Evolutionary conservation across 2,113 vertebrate species (phyloP), one percentile per base, ranked within the genome.

Genomic region (Phylloscopus trochiloides): DNA sequence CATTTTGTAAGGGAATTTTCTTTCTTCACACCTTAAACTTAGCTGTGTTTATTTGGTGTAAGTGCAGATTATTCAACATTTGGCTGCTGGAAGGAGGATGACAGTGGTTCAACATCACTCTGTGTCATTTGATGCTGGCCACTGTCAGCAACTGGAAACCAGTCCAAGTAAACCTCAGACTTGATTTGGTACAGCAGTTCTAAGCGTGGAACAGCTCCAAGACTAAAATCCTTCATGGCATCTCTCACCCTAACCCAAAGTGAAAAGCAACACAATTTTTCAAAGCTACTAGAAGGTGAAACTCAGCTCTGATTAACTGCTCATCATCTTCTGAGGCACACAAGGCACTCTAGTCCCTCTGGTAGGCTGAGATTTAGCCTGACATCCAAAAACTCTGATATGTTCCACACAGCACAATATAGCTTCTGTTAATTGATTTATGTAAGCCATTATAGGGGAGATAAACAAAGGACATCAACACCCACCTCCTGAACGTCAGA

Each of bases 41-140:
- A 65, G 10, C 0, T 0, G 5, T 26, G 32, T 48, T 75, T 52
- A 3, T n/a, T 67, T 57, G 25, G 26, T 18, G 5, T 20, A 8
- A 14, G 11, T 52, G 36, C 28, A 48, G 22, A 34, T 74, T 73
- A 42, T 58, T 88, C 12, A 43, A 74, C 21, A 16, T 26, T 13
- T 66, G 16, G 5, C 36, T 82, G 14, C 50, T 68, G 58, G 18
- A 86, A 65, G 34, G 24, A 52, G 7, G 47, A 91, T 2, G 5
- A 78, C 28, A 67, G 9, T 34, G 34, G 14, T 31, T 62, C 21
- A 16, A 4, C 20, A 54, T 42, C 20, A 24, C 10, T 79, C 38
- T 40, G 32, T 40, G 42, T 15, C 43, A 51, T 50, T 63, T 63
- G 40, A 43, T 51, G 62, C 25, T 79, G 36, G 28, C 29, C 50